phyloP scores from a whole-genome alignment of 2,797 vertebrate genomes.

The Hyperoplus lanceolatus region DNA sequence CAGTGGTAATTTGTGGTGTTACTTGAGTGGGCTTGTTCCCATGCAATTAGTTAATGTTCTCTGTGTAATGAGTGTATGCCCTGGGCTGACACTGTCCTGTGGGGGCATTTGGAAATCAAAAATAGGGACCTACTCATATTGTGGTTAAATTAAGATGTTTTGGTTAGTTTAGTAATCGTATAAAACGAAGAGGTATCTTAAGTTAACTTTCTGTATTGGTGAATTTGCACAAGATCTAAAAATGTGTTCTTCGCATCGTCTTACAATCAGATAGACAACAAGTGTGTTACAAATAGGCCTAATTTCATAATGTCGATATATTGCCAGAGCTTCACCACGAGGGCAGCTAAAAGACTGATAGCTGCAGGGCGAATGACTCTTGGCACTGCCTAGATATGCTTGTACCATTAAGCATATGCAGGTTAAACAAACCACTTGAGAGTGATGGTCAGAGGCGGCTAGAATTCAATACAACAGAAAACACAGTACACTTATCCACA shows the following conservation, averaged over 20 bases:
- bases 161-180: too few relatives aligned
- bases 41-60: slow-evolving; percentile 68
- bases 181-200: not conserved
- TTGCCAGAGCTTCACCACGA: not conserved
- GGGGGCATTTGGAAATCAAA: slow-evolving; percentile 21
- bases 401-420: not conserved
- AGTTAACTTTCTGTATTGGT: too few relatives aligned
- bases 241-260: too few relatives aligned
- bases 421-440: not conserved
- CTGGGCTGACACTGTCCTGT: slow-evolving; percentile 34
- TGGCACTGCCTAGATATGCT: not conserved
- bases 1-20: slow-evolving; percentile 62
- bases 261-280: too few relatives aligned
- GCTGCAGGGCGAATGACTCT: not conserved
- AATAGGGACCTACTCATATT: too few relatives aligned
- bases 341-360: not conserved
- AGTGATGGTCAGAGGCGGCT: not conserved
- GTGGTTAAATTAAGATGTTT: not conserved
- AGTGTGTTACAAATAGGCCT: not conserved
- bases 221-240: too few relatives aligned
- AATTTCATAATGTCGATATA: not conserved
- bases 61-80: slow-evolving; percentile 56
- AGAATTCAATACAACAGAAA: not conserved
- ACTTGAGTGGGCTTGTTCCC: slow-evolving; percentile 62
- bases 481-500: not conserved